Base-by-base conservation (phyloP, 2,888 invertebrate species). In the Lithophane ornitopus region DNA sequence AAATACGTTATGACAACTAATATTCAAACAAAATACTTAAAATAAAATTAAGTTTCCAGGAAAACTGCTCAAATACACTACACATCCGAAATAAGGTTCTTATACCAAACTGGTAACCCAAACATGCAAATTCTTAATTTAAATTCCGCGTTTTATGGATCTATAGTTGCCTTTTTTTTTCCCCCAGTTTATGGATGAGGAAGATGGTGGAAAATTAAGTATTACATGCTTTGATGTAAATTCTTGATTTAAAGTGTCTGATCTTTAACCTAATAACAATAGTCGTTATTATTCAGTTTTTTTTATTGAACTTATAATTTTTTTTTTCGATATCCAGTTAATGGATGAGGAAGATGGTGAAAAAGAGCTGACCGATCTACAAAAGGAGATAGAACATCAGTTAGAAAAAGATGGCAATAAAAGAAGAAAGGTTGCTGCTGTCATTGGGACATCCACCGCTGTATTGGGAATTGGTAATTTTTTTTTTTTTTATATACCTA, bases 341-440 rank as follows among this genome's bases (percentile, higher is more conserved):
- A 93, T 97, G 89, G 97, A 97, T 81, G 97, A 97, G 88, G 96
- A 97, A 86, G 97, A 98, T 74, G 97, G 97, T 34, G 98, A 98
- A 89, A 96, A 94, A 54, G 97, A 97, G 62, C 95, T 99, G 56
- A 97, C 97, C 19, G 98, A 98, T 52, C 94, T 99, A n/a, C 99
- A 99, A 92, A 97, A 97, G 84, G 98, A 98, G 95, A 99, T 99
- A 89, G 99, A 99, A 90, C 95, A 96, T 44, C 98, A 98, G 78
- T 93, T 99, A 81, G 98, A 98, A 85, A 97, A 95, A 85, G 97
- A 97, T 90, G 94, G 96, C 82, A 96, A 94, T 71, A 96, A 94
- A 85, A 92, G 93, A 84, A 93, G 88, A 74, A 94, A 95, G 46
- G 90, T 83, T 1, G 83, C 84, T 0, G 76, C 91, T 9, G 75